Percentiles rank a stretch among this genome's conserved stretches.
phyloP scores from a whole-genome alignment of 2,797 vertebrate species.

The Okamejei kenojei region DNA sequence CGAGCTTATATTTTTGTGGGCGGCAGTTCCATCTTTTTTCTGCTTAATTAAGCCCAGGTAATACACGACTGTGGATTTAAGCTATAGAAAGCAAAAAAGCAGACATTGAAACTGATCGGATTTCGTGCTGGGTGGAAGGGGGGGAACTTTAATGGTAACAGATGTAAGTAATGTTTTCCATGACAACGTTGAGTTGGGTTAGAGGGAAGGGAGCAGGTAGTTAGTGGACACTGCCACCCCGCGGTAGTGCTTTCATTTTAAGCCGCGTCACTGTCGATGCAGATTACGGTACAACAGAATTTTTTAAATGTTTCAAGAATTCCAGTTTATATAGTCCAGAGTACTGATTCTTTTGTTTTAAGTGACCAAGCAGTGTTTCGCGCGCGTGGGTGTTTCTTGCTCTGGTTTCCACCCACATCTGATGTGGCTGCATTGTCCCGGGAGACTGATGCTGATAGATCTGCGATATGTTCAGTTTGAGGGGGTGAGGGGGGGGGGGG shows the following conservation, averaged over 20 bases:
- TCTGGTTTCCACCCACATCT: neutral
- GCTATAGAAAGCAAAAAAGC: neutral
- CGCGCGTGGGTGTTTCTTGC: neutral
- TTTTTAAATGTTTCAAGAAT: neutral
- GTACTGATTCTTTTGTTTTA: no score
- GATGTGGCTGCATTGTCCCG: neutral
- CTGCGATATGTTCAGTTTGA: neutral
- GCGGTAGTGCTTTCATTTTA: neutral
- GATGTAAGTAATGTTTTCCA: constrained; percentile 13
- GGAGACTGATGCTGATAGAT: no score
- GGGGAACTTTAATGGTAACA: no score
- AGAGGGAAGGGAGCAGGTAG: neutral
- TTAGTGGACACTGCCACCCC: neutral
- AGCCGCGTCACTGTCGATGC: neutral
- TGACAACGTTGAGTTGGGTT: neutral
- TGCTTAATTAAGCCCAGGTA: neutral
- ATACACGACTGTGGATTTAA: neutral
- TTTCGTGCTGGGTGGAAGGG: neutral
- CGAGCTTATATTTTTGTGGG: neutral
- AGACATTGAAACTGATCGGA: neutral
- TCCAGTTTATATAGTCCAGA: neutral
- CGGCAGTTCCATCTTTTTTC: neutral
- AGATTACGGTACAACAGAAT: neutral
- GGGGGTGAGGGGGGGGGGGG: no score
- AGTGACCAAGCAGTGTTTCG: neutral